These are phyloP conservation scores for Odontocerum albicorne DNA, from an alignment of 2,888 invertebrate species.

Conservation along the genomic window DNA sequence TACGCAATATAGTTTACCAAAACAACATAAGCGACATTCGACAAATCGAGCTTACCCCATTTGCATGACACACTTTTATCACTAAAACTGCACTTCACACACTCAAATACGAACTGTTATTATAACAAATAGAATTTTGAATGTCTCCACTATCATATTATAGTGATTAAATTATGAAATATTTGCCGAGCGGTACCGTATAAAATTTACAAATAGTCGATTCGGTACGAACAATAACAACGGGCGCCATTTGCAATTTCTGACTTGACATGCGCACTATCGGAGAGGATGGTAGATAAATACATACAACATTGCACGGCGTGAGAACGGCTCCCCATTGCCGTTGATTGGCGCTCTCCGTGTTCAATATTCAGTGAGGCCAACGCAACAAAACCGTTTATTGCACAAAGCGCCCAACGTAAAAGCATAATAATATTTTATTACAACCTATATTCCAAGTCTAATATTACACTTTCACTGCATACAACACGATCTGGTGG, in stretches of 20 bases:
- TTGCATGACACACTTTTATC: conserved; percentile 74
- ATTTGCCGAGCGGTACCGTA: conserved; percentile 66
- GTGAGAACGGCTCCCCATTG: no score
- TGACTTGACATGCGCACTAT: conserved; percentile 73
- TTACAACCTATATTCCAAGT: no score
- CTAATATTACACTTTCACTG: no score
- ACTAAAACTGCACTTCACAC: conserved; percentile 51
- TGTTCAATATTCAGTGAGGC: no score
- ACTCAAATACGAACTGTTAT: conserved; percentile 58
- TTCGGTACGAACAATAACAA: conserved; percentile 98
- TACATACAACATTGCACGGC: conserved; percentile 41
- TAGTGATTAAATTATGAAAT: conserved; percentile 59
- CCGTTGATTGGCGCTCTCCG: no score
- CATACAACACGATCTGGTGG: no score
- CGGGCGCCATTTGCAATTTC: conserved; percentile 98
- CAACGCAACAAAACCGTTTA: no score
- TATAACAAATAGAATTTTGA: conserved; percentile 53
- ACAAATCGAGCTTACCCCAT: conserved; percentile 69
- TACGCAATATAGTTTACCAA: conserved; percentile 47
- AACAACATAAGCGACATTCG: conserved; percentile 62
- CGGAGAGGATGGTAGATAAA: conserved; percentile 27
- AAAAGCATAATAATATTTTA: no score
- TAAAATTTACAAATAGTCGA: conserved; percentile 70
- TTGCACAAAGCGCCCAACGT: no score
- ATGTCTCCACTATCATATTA: conserved; percentile 57